phyloP scores from a whole-genome alignment of 2,113 vertebrate species.

The Oreochromis spilurus region DNA sequence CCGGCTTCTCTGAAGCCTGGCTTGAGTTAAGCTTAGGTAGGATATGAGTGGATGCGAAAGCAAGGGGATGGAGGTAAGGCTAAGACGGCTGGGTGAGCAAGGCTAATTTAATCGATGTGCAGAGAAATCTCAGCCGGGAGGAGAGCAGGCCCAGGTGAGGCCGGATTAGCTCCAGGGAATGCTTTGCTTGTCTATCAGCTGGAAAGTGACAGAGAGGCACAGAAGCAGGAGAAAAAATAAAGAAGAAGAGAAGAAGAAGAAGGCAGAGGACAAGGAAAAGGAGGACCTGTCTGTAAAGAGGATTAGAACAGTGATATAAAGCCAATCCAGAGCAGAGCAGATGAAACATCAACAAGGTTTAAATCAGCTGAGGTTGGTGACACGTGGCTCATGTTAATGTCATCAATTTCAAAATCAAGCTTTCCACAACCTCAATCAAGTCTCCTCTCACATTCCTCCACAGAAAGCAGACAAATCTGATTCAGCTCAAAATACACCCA shows the following conservation, averaged over 20 bases:
- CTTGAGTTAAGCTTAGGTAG: background rate
- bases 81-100: background rate
- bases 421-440: background rate
- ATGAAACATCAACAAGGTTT: background rate
- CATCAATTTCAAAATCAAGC: background rate
- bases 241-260: background rate
- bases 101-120: slow-evolving; percentile 21
- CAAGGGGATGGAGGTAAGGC: background rate
- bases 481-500: background rate
- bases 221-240: background rate
- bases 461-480: background rate
- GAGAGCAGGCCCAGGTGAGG: background rate
- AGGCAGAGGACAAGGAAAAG: background rate
- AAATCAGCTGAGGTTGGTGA: background rate
- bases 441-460: background rate
- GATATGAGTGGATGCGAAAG: background rate
- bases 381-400: background rate
- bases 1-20: background rate
- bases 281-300: background rate
- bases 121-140: slow-evolving; percentile 10
- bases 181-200: background rate
- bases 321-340: background rate
- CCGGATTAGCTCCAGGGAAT: slow-evolving; percentile 1
- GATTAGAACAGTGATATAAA: slow-evolving; percentile 34
- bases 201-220: background rate